Evolutionary conservation across 1,140 invertebrate genomes (phyloP).

Genomic region (Phortica variegata): DNA sequence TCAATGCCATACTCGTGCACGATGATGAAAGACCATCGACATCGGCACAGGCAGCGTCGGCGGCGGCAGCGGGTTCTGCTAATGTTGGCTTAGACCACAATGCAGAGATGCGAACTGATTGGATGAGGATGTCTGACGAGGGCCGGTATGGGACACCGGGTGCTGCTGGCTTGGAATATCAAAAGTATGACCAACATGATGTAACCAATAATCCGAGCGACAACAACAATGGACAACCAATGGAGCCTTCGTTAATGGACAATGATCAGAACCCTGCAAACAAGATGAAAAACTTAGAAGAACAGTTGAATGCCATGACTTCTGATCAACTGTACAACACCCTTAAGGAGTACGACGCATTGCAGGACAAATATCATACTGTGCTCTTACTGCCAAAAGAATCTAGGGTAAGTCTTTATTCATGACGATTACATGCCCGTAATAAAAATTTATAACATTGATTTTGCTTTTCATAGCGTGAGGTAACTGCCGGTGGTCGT

Average conservation of each 20-base stretch:
- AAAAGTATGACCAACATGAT: slow-evolving; percentile 51
- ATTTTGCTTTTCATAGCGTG: slow-evolving; percentile 60
- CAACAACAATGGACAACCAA: slow-evolving; percentile 25
- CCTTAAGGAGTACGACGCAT: slow-evolving; percentile 67
- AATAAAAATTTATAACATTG: no score
- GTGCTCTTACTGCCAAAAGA: slow-evolving; percentile 64
- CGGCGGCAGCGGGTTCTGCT: slow-evolving; percentile 6
- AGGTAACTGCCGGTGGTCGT: slow-evolving; percentile 71
- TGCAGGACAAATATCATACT: slow-evolving; percentile 72
- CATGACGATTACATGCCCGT: not conserved
- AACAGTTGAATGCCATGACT: slow-evolving; percentile 38
- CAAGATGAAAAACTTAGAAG: slow-evolving; percentile 36
- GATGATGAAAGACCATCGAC: slow-evolving; percentile 47
- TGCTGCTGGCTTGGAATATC: slow-evolving; percentile 57
- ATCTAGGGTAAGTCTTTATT: slow-evolving; percentile 56
- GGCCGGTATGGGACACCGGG: slow-evolving; percentile 57
- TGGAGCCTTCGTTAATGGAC: slow-evolving; percentile 27
- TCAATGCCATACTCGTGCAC: slow-evolving; percentile 42
- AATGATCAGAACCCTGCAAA: slow-evolving; percentile 25
- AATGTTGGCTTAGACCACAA: slow-evolving; percentile 20
- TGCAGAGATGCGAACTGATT: slow-evolving; percentile 54
- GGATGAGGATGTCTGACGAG: slow-evolving; percentile 56
- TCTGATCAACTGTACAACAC: slow-evolving; percentile 61
- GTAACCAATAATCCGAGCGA: no score
- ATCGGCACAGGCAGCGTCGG: slow-evolving; percentile 44